Conservation (phyloP, 37 sponge, comb jelly and placozoan species). For the Haliclona indistincta region DNA sequence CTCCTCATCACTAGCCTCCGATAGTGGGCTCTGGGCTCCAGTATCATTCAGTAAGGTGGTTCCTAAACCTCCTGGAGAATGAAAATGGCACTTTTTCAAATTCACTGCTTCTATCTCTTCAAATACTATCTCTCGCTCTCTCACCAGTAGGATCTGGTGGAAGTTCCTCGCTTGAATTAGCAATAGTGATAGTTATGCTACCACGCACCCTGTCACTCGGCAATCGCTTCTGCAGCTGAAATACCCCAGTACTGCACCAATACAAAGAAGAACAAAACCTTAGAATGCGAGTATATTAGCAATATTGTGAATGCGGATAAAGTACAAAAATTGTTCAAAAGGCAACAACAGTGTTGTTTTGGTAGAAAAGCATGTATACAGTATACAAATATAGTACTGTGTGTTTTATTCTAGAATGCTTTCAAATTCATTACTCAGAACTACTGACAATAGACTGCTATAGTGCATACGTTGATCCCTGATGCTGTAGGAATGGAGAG, state of each 20-base stretch:
- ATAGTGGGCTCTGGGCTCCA: too few species aligned
- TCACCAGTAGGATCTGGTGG: neutral
- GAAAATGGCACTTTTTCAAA: too few species aligned
- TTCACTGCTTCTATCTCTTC: too few species aligned
- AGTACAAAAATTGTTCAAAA: too few species aligned
- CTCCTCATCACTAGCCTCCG: too few species aligned
- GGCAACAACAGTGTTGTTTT: too few species aligned
- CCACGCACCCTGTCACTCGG: constrained; percentile 53
- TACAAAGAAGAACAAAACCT: too few species aligned
- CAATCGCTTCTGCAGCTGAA: constrained; percentile 43
- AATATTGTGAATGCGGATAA: too few species aligned
- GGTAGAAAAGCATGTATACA: neutral
- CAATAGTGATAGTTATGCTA: constrained; percentile 35
- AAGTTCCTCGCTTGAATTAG: neutral
- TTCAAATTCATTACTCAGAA: neutral
- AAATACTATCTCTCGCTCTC: neutral
- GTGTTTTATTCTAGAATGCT: neutral
- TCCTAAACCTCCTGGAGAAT: too few species aligned
- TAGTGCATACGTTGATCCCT: constrained; percentile 8
- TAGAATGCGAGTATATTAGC: too few species aligned
- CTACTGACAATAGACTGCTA: too few species aligned
- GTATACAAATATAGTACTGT: neutral
- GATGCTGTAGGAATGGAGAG: constrained; percentile 7
- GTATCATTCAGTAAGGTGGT: too few species aligned
- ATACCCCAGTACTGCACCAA: constrained; percentile 14